A percentile compares a stretch with the other conserved stretches of the same genome.
Evolutionary conservation across 2,797 vertebrate species (phyloP).

Genomic region (Sebastes cheni): DNA sequence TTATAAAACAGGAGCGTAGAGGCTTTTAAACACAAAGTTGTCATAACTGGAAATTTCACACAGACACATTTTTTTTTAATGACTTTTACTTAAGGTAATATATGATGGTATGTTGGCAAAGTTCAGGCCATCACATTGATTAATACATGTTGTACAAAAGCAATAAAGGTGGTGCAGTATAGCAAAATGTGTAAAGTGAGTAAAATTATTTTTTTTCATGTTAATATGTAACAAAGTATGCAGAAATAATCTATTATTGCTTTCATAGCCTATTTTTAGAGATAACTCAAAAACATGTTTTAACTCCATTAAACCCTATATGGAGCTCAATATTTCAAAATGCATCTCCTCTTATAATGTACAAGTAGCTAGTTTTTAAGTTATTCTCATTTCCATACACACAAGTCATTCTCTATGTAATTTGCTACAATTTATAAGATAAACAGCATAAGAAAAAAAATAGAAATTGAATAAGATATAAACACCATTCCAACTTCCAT

Average conservation of each 20-base stretch:
- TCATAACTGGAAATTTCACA: background rate
- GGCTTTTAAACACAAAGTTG: background rate
- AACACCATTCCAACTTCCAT: too few species aligned
- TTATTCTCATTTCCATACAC: background rate
- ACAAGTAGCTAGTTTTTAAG: background rate
- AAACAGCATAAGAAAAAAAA: too few species aligned
- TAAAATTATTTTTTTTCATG: background rate
- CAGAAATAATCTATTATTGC: background rate
- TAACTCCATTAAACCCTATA: background rate
- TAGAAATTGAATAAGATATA: too few species aligned
- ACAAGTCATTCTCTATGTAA: background rate
- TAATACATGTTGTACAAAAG: background rate
- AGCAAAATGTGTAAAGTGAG: background rate
- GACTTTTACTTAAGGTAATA: background rate
- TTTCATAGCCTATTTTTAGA: too few species aligned
- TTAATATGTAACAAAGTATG: background rate
- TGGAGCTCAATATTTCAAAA: background rate
- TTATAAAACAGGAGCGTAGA: background rate
- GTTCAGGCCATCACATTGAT: background rate
- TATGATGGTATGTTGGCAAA: background rate
- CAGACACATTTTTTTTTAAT: background rate
- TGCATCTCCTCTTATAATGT: background rate
- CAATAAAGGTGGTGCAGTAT: background rate
- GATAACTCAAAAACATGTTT: too few species aligned
- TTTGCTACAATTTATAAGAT: too few species aligned